These are phyloP conservation scores for Eufriesea mexicana DNA, from an alignment of 1,140 invertebrate species.

Conservation along the genomic window DNA sequence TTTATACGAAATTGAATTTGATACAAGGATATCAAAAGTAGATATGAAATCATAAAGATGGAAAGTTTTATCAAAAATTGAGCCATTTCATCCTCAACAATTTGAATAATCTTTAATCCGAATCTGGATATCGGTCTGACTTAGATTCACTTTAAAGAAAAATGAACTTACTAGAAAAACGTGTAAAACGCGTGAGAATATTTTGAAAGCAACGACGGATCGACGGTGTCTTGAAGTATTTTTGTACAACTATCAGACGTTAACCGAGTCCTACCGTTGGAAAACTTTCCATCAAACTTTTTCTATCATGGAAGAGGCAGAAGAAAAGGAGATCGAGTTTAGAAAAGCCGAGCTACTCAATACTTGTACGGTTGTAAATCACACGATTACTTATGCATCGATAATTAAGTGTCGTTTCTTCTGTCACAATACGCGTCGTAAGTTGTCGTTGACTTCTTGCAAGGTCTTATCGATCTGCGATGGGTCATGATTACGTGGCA, in stretches of 20 bases:
- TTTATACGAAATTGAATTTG: too few species aligned
- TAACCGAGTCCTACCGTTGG: too few species aligned
- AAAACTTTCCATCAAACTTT: background rate
- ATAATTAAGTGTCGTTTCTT: conserved; percentile 3
- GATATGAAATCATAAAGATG: too few species aligned
- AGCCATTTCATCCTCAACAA: too few species aligned
- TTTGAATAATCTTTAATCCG: too few species aligned
- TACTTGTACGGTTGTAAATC: background rate
- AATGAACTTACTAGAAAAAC: background rate
- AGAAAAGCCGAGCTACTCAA: background rate
- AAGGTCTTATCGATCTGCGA: conserved; percentile 33
- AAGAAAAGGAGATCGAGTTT: background rate
- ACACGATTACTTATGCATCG: conserved; percentile 17
- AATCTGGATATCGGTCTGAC: too few species aligned
- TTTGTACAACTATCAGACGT: background rate
- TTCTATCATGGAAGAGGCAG: background rate
- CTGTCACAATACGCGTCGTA: background rate
- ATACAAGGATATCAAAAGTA: too few species aligned
- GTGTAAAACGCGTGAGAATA: background rate
- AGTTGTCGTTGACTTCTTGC: conserved; percentile 16
- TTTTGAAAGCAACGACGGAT: background rate
- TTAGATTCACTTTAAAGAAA: too few species aligned
- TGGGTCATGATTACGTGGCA: background rate
- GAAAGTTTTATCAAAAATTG: too few species aligned
- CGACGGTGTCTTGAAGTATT: background rate